A percentile compares a stretch with the other conserved stretches of the same genome.
phyloP scores from a whole-genome alignment of 2,888 invertebrate genomes.

The Platycheirus rosarum region DNA sequence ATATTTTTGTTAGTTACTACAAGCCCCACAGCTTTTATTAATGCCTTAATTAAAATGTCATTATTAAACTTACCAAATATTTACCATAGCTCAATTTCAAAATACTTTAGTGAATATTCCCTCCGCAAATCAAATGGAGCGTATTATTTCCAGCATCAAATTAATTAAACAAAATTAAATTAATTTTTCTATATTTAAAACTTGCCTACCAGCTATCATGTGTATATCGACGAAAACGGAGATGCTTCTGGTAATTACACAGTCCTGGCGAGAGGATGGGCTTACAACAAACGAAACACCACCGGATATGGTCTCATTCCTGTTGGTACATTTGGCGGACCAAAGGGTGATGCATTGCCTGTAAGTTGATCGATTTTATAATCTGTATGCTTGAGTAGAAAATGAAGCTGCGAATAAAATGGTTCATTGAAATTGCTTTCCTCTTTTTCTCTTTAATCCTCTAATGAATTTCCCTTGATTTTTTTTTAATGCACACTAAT shows the following conservation, averaged over 20 bases:
- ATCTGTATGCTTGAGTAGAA: neutral
- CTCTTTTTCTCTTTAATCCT: conserved; percentile 19
- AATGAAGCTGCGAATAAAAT: neutral
- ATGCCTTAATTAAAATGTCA: too few species aligned
- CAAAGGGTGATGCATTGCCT: conserved; percentile 86
- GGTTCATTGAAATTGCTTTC: conserved; percentile 36
- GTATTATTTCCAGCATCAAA: neutral
- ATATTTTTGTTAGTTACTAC: too few species aligned
- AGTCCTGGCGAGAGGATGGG: conserved; percentile 86
- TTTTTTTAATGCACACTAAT: conserved; percentile 43
- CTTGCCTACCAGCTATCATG: conserved; percentile 87
- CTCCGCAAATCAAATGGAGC: conserved; percentile 9
- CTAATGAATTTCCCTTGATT: conserved; percentile 10
- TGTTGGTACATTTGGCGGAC: conserved; percentile 88
- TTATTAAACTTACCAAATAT: too few species aligned
- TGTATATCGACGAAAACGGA: conserved; percentile 95
- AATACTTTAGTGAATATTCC: neutral
- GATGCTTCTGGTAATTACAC: conserved; percentile 98
- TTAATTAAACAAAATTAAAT: conserved; percentile 36
- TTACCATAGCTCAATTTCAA: too few species aligned
- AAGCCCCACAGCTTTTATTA: too few species aligned
- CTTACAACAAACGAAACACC: conserved; percentile 80
- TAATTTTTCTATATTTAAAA: conserved; percentile 3
- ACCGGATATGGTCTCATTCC: conserved; percentile 89
- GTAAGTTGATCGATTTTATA: conserved; percentile 84